These are phyloP conservation scores for Crocodylus rhombifer DNA, from an alignment of 2,797 vertebrate species.

Conservation along the genomic window DNA sequence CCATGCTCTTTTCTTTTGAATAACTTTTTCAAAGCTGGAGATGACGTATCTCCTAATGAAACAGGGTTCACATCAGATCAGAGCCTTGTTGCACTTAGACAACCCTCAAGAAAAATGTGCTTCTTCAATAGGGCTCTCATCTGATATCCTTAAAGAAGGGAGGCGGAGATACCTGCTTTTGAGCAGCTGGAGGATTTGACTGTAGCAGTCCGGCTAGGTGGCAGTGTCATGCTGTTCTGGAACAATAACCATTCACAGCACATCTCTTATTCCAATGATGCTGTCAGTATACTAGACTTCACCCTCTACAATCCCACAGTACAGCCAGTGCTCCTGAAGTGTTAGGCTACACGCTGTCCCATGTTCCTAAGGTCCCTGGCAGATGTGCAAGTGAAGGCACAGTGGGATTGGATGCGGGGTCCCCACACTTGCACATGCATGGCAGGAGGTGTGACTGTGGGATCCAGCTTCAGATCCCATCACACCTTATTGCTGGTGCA, in stretches of 20 bases:
- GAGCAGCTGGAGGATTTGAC: constrained; percentile 42
- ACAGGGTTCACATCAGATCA: constrained; percentile 72
- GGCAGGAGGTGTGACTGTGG: too few relatives aligned
- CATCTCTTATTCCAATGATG: background rate
- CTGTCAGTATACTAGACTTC: accelerated
- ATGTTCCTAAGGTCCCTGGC: background rate
- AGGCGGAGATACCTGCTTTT: constrained; percentile 26
- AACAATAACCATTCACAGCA: background rate
- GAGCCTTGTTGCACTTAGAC: constrained; percentile 28
- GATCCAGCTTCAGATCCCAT: too few relatives aligned
- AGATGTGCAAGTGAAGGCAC: too few relatives aligned
- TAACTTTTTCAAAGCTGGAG: constrained; percentile 73
- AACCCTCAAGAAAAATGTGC: constrained; percentile 23
- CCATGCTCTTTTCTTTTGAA: constrained; percentile 50
- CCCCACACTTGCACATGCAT: too few relatives aligned
- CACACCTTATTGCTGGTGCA: too few relatives aligned
- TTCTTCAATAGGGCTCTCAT: constrained; percentile 39
- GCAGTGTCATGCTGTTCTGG: constrained; percentile 4
- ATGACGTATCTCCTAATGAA: constrained; percentile 68
- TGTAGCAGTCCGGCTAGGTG: constrained; percentile 37
- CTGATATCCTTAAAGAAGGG: background rate
- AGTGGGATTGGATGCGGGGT: too few relatives aligned
- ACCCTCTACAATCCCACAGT: background rate
- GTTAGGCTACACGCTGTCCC: background rate
- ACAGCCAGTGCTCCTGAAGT: background rate